phyloP scores from a whole-genome alignment of 1,140 invertebrate species.

The Periplaneta americana region DNA sequence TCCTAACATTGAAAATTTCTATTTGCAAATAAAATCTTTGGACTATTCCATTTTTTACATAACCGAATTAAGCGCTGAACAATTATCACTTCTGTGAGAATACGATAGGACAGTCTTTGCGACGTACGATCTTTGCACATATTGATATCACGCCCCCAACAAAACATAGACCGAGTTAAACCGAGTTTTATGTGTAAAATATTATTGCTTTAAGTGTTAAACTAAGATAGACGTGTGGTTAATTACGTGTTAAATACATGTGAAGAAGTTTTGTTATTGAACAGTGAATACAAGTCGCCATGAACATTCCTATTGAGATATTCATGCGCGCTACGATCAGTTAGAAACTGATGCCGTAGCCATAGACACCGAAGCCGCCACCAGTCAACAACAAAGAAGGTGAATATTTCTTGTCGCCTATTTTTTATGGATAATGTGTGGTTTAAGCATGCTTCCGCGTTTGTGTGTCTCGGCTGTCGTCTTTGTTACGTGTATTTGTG shows the following conservation, averaged over 20 bases:
- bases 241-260: neutral
- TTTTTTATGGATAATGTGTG: constrained; percentile 6
- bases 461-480: constrained; percentile 10
- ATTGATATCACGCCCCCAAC: neutral
- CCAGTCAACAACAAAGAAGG: constrained; percentile 22
- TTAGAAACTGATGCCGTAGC: constrained; percentile 24
- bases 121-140: neutral
- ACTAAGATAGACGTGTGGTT: neutral
- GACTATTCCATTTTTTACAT: too few species aligned
- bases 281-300: neutral
- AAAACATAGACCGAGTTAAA: neutral
- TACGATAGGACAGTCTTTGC: neutral
- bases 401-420: constrained; percentile 17
- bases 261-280: neutral
- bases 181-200: neutral
- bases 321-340: constrained; percentile 16
- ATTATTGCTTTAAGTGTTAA: neutral
- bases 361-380: constrained; percentile 21
- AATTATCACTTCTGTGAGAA: too few species aligned
- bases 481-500: constrained; percentile 5
- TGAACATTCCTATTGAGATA: neutral
- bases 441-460: constrained; percentile 10
- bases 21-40: too few species aligned
- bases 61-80: too few species aligned
- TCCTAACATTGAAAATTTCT: too few species aligned